These are phyloP conservation scores for Isaurus tuberculatus DNA, from an alignment of 92 coral and sea anemone genomes.

Conservation along the genomic window DNA sequence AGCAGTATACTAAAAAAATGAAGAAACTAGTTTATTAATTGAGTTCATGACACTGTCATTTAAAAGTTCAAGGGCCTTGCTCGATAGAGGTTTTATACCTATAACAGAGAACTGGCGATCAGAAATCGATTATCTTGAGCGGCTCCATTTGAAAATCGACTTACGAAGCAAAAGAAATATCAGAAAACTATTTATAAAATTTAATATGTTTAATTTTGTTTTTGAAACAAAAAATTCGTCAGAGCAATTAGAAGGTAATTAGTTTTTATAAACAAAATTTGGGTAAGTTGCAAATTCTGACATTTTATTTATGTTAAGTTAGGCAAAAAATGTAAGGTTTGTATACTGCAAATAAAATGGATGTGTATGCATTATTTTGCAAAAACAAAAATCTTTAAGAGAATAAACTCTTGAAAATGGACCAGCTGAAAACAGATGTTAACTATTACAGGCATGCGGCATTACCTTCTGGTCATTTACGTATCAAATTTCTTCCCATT, in stretches of 20 bases:
- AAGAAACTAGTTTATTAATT: too few species aligned
- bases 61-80: background rate
- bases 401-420: too few species aligned
- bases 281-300: background rate
- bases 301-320: background rate
- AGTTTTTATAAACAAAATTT: background rate
- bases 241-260: background rate
- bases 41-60: too few species aligned
- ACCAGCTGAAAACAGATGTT: constrained; percentile 9
- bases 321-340: background rate
- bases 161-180: background rate
- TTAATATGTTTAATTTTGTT: background rate
- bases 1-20: too few species aligned
- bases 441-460: background rate
- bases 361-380: background rate
- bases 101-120: background rate
- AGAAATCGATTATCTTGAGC: background rate
- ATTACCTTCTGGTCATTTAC: background rate
- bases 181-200: background rate
- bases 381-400: background rate
- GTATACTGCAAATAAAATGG: background rate
- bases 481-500: background rate
- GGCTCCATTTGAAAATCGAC: background rate
- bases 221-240: background rate
- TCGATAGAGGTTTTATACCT: background rate